These are phyloP conservation scores for Ditylenchus dipsaci DNA, from an alignment of 1,140 invertebrate species.

Conservation along the genomic window DNA sequence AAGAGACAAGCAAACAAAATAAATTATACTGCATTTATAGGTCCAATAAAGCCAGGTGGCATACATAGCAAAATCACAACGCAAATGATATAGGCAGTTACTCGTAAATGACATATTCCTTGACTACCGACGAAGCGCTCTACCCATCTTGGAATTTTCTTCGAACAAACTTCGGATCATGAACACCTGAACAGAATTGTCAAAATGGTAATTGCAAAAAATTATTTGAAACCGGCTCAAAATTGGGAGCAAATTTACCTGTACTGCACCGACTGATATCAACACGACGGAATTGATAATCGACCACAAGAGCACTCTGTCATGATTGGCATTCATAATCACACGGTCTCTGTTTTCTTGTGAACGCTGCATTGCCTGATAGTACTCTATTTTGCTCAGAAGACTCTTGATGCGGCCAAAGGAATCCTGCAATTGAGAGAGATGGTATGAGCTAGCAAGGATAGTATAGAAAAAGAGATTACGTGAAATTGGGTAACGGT, in stretches of 20 bases:
- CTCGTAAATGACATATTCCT: background rate
- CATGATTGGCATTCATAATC: slow-evolving; percentile 36
- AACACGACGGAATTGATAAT: slow-evolving; percentile 59
- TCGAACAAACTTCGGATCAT: slow-evolving; percentile 60
- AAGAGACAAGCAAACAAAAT: too few relatives aligned
- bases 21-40: too few relatives aligned
- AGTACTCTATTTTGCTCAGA: slow-evolving; percentile 58
- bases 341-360: slow-evolving; percentile 60
- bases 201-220: background rate
- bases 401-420: slow-evolving; percentile 57
- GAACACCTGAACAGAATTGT: slow-evolving; percentile 32
- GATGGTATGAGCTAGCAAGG: background rate
- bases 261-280: slow-evolving; percentile 58
- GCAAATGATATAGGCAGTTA: too few relatives aligned
- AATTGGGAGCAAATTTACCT: slow-evolving; percentile 14
- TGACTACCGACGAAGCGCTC: slow-evolving; percentile 15
- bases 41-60: too few relatives aligned
- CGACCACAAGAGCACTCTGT: slow-evolving; percentile 59
- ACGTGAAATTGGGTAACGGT: slow-evolving; percentile 37
- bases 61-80: too few relatives aligned
- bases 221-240: background rate
- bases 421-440: slow-evolving; percentile 50
- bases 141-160: slow-evolving; percentile 55
- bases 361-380: slow-evolving; percentile 58
- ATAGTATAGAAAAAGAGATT: slow-evolving; percentile 26